Evolutionary conservation across 2,113 vertebrate genomes (phyloP), one percentile per base, ranked within the genome.

Genomic region (Percopsis transmontana): DNA sequence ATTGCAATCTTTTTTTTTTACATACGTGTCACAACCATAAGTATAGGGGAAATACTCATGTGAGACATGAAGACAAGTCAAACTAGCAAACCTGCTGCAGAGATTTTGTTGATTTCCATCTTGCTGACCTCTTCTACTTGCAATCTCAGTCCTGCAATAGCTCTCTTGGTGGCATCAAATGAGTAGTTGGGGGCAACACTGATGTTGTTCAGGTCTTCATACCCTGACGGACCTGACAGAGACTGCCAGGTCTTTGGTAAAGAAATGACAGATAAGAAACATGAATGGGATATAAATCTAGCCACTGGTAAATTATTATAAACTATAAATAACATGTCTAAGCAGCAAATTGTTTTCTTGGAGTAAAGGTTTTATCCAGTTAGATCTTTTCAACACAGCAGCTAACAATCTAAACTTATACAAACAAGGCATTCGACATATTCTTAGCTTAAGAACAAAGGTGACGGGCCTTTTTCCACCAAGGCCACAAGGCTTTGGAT

Each of bases 61-160:
- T n/a, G n/a, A n/a, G n/a, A n/a, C 12, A 18, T 12, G 21, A 51
- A 6, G 70, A 27, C 1, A 10, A 68, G 42, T 56, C 2, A 40
- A 51, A 55, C 62, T 19, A 51, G 5, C 53, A 1, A 14, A 92
- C 92, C 91, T 90, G 88, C 71, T 56, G 66, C 82, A 23, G 88
- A 80, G 63, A 93, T 85, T 77, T 90, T 92, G 62, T 9, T 81
- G 47, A 90, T 65, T 71, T 93, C 92, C 3, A 19, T 78, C 56
- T 92, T 91, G 85, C 74, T 82, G 51, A 87, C 41, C 79, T 92
- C 90, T 65, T 93, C 92, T n/a, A 92, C 48, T 67, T 92, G 86
- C 50, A 90, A 20, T 72, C 90, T 93, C 63, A 93, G 50, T 0
- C 83, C 15, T 27, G 80, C 79, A 7, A 93, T 87, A 52, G 91